phyloP scores from a whole-genome alignment of 1,140 invertebrate genomes.

The Sitobion miscanthi region DNA sequence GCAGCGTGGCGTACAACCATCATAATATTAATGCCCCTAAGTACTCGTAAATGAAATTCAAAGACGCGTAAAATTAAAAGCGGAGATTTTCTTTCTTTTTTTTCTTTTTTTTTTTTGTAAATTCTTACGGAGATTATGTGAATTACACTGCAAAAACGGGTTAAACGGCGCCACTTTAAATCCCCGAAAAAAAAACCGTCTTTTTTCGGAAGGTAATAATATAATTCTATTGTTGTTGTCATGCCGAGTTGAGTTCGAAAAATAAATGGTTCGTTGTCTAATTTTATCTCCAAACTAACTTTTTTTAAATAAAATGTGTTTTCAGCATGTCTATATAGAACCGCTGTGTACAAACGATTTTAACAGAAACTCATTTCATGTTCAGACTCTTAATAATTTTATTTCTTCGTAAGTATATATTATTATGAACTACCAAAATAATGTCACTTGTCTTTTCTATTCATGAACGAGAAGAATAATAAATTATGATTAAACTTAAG shows the following conservation, averaged over 20 bases:
- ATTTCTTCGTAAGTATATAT: neutral
- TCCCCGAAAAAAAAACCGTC: neutral
- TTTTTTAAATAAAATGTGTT: neutral
- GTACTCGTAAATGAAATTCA: slow-evolving; percentile 49
- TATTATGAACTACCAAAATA: neutral
- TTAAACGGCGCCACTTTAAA: neutral
- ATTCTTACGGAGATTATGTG: neutral
- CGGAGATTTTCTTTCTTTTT: slow-evolving; percentile 6
- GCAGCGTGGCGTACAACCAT: neutral
- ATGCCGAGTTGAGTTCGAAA: neutral
- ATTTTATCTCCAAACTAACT: neutral
- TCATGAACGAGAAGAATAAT: neutral
- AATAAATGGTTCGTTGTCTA: neutral
- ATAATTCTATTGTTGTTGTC: neutral
- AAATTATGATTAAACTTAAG: neutral
- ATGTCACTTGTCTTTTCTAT: neutral
- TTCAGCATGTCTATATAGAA: neutral
- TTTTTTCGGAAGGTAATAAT: neutral
- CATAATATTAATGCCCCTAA: slow-evolving; percentile 17
- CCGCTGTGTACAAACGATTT: neutral
- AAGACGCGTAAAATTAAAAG: slow-evolving; percentile 54
- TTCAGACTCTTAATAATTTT: neutral
- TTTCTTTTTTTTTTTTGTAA: neutral
- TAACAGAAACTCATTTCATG: neutral
- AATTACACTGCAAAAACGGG: neutral